Evolutionary conservation across 1,140 invertebrate species (phyloP).

Genomic region (Andrena cerasifolii): DNA sequence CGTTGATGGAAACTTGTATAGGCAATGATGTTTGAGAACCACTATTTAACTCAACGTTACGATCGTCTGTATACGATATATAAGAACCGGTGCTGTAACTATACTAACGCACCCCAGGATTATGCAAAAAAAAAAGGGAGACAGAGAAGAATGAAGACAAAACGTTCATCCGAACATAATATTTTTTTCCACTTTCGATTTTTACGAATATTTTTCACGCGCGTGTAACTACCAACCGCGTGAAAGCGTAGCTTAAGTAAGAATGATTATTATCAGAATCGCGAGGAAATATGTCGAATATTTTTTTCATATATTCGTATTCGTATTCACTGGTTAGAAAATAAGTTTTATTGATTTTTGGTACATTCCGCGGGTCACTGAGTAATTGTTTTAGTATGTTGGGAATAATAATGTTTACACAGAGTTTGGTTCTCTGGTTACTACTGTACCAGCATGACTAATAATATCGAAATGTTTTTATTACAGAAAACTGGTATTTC

Average conservation of each 20-base stretch:
- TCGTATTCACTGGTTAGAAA: no score
- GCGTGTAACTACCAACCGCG: background rate
- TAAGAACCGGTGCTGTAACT: background rate
- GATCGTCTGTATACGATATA: background rate
- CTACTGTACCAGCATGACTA: background rate
- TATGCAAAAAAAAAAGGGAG: background rate
- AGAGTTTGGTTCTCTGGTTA: background rate
- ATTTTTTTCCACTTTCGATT: conserved; percentile 14
- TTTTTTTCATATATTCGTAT: no score
- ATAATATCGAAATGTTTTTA: background rate
- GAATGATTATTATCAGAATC: background rate
- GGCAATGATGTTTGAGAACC: conserved; percentile 17
- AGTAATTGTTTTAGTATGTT: background rate
- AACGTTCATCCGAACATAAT: background rate
- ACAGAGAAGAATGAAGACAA: background rate
- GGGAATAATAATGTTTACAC: no score
- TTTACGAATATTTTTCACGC: conserved; percentile 23
- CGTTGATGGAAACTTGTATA: background rate
- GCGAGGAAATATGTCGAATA: no score
- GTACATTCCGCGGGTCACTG: background rate
- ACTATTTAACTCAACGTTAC: conserved; percentile 14
- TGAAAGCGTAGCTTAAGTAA: conserved; percentile 19
- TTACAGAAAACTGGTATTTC: conserved; percentile 7
- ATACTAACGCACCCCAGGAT: conserved; percentile 6
- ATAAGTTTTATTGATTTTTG: background rate